Conservation (phyloP, 2,797 vertebrate genomes). For the Novumbra hubbsi region DNA sequence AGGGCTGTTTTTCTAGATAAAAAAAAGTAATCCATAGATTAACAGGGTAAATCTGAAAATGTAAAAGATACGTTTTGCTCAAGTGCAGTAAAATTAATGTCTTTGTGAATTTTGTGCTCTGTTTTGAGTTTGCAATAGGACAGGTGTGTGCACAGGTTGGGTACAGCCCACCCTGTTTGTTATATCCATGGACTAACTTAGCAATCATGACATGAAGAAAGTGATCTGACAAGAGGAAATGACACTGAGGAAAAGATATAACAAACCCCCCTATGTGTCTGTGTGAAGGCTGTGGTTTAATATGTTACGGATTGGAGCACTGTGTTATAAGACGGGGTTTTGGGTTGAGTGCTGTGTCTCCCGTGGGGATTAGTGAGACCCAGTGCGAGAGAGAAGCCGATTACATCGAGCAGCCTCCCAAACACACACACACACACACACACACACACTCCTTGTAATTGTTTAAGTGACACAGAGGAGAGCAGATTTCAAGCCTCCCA, state of each 20-base stretch:
- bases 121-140: neutral
- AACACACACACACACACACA: too few relatives aligned
- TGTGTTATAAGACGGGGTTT: neutral
- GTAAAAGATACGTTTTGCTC: neutral
- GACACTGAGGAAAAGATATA: neutral
- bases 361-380: neutral
- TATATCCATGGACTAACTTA: neutral
- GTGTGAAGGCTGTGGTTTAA: neutral
- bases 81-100: neutral
- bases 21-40: neutral
- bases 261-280: neutral
- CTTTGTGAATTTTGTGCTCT: neutral
- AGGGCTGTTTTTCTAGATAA: too few relatives aligned
- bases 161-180: neutral
- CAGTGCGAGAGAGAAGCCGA: neutral
- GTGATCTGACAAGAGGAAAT: neutral
- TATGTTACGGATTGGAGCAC: neutral
- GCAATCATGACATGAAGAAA: neutral
- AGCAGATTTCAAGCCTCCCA: neutral
- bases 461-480: neutral
- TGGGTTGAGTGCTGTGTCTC: neutral
- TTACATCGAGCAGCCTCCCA: neutral
- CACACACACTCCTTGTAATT: neutral
- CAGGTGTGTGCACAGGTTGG: neutral
- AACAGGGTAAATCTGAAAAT: neutral